Conservation (phyloP, 2,113 vertebrate genomes). For the Nymphicus hollandicus region DNA sequence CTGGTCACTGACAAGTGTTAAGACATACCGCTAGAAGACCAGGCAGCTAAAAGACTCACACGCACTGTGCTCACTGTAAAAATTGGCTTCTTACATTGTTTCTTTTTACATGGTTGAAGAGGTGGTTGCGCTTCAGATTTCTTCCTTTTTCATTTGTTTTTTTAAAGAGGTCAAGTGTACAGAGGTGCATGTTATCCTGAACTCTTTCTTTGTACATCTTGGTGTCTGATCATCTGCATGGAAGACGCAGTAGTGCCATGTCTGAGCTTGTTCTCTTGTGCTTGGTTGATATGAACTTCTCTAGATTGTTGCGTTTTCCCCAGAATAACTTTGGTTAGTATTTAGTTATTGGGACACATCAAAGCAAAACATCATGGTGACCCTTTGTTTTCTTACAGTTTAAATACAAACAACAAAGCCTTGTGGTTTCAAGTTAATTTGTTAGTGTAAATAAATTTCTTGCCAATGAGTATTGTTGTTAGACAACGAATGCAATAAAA, state of each 20-base stretch:
- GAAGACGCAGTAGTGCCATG: slow-evolving; percentile 71
- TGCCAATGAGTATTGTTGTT: slow-evolving; percentile 83
- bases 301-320: slow-evolving; percentile 65
- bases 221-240: slow-evolving; percentile 80
- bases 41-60: slow-evolving; percentile 72
- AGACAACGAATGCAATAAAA: slow-evolving; percentile 87
- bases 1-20: slow-evolving; percentile 11
- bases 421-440: slow-evolving; percentile 75
- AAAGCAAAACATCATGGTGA: slow-evolving; percentile 54
- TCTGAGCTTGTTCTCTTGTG: slow-evolving; percentile 75
- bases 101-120: slow-evolving; percentile 57
- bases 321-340: slow-evolving; percentile 49
- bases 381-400: slow-evolving; percentile 73
- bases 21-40: slow-evolving; percentile 47
- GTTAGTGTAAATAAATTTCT: slow-evolving; percentile 83
- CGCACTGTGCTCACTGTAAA: slow-evolving; percentile 70
- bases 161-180: slow-evolving; percentile 57
- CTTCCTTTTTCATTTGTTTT: slow-evolving; percentile 5
- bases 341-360: slow-evolving; percentile 63
- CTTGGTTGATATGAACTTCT: slow-evolving; percentile 71
- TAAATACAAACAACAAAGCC: slow-evolving; percentile 54
- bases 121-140: slow-evolving; percentile 48
- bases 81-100: slow-evolving; percentile 63
- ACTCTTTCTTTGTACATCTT: slow-evolving; percentile 72
- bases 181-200: slow-evolving; percentile 72